Percentiles rank a stretch among this genome's conserved stretches.
These are phyloP conservation scores for Cepaea nemoralis DNA, from an alignment of 1,140 invertebrate species.

Conservation along the genomic window DNA sequence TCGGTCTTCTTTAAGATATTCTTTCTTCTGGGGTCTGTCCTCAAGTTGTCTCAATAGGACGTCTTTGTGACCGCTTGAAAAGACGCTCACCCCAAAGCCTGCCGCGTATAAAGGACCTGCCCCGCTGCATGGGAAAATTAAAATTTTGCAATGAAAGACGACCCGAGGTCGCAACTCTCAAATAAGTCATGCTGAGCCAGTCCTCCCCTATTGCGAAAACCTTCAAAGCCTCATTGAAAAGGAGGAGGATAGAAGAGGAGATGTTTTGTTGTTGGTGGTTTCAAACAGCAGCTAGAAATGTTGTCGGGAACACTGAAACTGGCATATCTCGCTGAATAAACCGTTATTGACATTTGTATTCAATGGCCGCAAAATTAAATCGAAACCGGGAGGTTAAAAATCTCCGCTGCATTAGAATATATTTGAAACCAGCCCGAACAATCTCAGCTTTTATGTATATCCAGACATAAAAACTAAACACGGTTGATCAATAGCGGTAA, in stretches of 20 bases:
- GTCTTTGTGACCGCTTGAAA: slow-evolving; percentile 16
- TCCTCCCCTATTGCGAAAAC: not conserved
- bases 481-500: not conserved
- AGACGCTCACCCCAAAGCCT: not conserved
- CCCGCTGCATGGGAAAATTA: slow-evolving; percentile 32
- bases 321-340: not conserved
- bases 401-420: no score
- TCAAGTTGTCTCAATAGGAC: not conserved
- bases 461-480: not conserved
- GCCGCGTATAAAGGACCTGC: slow-evolving; percentile 19
- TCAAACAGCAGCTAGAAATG: not conserved
- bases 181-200: slow-evolving; percentile 22
- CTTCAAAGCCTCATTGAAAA: not conserved
- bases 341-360: slow-evolving; percentile 24
- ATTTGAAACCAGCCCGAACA: no score
- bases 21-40: slow-evolving; percentile 4
- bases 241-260: not conserved
- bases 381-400: slow-evolving; percentile 9
- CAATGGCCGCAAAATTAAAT: slow-evolving; percentile 6
- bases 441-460: not conserved
- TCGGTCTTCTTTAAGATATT: slow-evolving; percentile 11
- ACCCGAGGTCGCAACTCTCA: slow-evolving; percentile 4
- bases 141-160: slow-evolving; percentile 33
- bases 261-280: slow-evolving; percentile 20
- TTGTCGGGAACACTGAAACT: not conserved